Evolutionary conservation across 2,797 vertebrate species (phyloP).

Genomic region (Poecilia velifera): DNA sequence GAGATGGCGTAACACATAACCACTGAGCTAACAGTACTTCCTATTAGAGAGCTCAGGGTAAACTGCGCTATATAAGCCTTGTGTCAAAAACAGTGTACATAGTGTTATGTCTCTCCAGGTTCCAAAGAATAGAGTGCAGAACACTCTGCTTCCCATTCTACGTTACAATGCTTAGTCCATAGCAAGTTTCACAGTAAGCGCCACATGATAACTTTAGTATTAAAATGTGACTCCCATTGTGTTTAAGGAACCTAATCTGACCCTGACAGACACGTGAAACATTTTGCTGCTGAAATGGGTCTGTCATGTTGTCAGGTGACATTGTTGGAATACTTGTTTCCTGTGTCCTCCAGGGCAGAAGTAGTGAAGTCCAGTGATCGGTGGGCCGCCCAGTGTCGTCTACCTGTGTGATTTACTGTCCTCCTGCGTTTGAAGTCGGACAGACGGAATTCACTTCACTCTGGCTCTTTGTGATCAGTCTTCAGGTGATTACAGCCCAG

Average conservation of each 20-base stretch:
- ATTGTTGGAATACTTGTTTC: slow-evolving; percentile 83
- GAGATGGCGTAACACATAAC: not conserved
- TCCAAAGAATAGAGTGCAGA: not conserved
- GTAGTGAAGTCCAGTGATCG: slow-evolving; percentile 83
- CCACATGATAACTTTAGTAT: not conserved
- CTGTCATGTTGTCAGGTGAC: slow-evolving; percentile 81
- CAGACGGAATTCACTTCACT: slow-evolving; percentile 92
- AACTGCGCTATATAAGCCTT: not conserved
- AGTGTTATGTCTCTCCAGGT: not conserved
- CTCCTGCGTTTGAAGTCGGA: slow-evolving; percentile 89
- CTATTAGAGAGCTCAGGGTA: not conserved
- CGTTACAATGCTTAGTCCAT: not conserved
- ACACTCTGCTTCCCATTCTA: not conserved
- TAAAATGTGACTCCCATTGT: not conserved
- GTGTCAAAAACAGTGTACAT: not conserved
- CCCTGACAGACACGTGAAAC: slow-evolving; percentile 34
- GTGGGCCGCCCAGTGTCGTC: slow-evolving; percentile 83
- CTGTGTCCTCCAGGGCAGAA: slow-evolving; percentile 70
- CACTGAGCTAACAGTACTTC: not conserved
- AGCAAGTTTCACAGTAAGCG: not conserved
- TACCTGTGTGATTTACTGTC: slow-evolving; percentile 92
- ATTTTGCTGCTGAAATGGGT: slow-evolving; percentile 57
- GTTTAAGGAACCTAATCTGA: not conserved
- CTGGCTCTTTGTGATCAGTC: slow-evolving; percentile 92
- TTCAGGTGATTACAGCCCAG: slow-evolving; percentile 80